A percentile compares a stretch with the other conserved stretches of the same genome.
Conservation (phyloP, 2,113 vertebrate genomes). For the Rousettus leschenaultii region DNA sequence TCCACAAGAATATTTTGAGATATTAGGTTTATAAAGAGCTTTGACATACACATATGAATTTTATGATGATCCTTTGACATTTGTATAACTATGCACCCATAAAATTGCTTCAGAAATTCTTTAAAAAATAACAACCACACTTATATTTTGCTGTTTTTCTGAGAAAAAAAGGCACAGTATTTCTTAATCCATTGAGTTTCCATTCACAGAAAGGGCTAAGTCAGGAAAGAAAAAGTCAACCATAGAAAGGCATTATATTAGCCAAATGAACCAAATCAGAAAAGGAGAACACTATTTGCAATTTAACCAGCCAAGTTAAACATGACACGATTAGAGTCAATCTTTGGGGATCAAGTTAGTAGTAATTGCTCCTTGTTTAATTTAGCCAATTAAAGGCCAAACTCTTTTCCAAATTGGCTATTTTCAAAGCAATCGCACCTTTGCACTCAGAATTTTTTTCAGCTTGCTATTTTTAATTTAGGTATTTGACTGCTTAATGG, state of each 20-base stretch:
- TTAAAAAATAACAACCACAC: background rate
- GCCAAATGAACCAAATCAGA: conserved; percentile 76
- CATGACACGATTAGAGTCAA: conserved; percentile 76
- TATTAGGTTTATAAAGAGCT: background rate
- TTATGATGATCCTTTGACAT: background rate
- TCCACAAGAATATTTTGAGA: background rate
- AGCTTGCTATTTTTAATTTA: conserved; percentile 67
- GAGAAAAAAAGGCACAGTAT: background rate
- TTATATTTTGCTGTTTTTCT: background rate
- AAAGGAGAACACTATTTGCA: conserved; percentile 55
- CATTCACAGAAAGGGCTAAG: conserved; percentile 31
- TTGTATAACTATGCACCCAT: background rate
- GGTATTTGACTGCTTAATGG: conserved; percentile 56
- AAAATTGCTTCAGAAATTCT: background rate
- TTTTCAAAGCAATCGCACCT: conserved; percentile 80
- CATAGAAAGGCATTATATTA: conserved; percentile 76
- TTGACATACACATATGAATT: background rate
- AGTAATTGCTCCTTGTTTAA: conserved; percentile 84
- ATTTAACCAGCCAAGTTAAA: conserved; percentile 82
- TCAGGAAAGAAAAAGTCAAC: conserved; percentile 66
- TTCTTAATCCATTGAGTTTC: conserved; percentile 44
- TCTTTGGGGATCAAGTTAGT: conserved; percentile 79
- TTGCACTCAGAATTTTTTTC: conserved; percentile 65
- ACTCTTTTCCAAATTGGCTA: conserved; percentile 77
- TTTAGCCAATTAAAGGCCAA: conserved; percentile 82